A percentile compares a stretch with the other conserved stretches of the same genome.
Conservation (phyloP, 1,140 invertebrate species). For the Diuraphis noxia region DNA sequence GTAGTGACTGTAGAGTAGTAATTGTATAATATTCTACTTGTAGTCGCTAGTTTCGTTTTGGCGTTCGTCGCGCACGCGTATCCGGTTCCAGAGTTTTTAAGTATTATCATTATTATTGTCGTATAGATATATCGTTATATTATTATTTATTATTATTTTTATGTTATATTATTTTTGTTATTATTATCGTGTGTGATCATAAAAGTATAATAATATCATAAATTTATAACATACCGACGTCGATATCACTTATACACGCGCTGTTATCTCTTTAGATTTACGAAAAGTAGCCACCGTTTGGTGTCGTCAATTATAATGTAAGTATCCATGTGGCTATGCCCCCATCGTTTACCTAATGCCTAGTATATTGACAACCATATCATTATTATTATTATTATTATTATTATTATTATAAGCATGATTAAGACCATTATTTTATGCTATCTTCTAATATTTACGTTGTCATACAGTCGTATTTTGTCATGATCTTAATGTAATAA, state of each 20-base stretch:
- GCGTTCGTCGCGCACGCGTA: conserved; percentile 22
- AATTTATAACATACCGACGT: background rate
- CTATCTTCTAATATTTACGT: background rate
- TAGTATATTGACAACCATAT: background rate
- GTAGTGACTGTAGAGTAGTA: background rate
- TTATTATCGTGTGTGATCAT: background rate
- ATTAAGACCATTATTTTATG: too few species aligned
- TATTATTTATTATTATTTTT: background rate
- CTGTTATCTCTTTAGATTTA: conserved; percentile 16
- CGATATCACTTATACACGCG: background rate
- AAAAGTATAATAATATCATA: background rate
- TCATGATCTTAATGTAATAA: too few species aligned
- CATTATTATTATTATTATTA: background rate
- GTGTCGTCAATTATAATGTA: background rate
- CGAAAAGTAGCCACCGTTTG: background rate
- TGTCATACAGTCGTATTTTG: background rate
- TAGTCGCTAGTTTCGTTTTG: conserved; percentile 12
- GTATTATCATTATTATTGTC: background rate
- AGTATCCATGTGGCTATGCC: background rate
- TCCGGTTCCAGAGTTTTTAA: background rate
- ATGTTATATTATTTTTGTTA: background rate
- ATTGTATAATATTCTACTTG: background rate
- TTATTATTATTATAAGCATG: too few species aligned
- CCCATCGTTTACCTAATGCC: background rate
- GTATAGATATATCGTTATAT: background rate